phyloP scores from a whole-genome alignment of 2,797 vertebrate genomes.

The Meda fulgida region DNA sequence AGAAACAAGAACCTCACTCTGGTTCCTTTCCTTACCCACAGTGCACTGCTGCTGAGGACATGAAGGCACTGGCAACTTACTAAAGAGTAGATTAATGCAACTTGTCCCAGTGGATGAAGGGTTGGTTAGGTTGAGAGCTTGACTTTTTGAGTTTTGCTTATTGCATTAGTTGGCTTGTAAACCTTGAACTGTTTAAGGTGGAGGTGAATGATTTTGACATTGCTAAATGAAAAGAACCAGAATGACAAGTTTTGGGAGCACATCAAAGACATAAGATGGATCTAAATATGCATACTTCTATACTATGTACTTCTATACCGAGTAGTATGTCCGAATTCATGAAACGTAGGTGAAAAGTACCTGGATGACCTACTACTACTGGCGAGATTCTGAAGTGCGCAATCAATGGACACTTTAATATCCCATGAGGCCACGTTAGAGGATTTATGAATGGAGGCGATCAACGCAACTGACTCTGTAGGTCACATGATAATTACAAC shows the following conservation, averaged over 20 bases:
- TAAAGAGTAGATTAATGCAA: slow-evolving; percentile 57
- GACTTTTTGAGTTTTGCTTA: neutral
- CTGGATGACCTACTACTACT: no score
- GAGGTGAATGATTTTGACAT: neutral
- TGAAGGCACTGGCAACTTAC: slow-evolving; percentile 54
- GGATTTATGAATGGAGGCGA: no score
- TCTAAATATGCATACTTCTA: no score
- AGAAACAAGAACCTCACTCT: slow-evolving; percentile 56
- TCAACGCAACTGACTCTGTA: no score
- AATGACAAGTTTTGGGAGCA: neutral
- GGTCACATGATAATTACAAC: no score
- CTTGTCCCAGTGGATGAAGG: slow-evolving; percentile 41
- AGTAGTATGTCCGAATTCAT: neutral
- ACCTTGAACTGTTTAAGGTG: neutral
- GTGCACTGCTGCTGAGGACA: slow-evolving; percentile 52
- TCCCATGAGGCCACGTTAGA: no score
- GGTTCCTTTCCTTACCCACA: slow-evolving; percentile 55
- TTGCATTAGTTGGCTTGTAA: neutral
- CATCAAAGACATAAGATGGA: no score
- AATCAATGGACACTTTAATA: neutral
- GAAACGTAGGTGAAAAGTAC: neutral
- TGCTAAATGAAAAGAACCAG: neutral
- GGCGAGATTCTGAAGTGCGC: neutral
- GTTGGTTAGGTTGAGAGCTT: slow-evolving; percentile 41
- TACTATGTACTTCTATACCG: no score